phyloP scores from a whole-genome alignment of 1,140 invertebrate genomes.

The Pomacea maculata region DNA sequence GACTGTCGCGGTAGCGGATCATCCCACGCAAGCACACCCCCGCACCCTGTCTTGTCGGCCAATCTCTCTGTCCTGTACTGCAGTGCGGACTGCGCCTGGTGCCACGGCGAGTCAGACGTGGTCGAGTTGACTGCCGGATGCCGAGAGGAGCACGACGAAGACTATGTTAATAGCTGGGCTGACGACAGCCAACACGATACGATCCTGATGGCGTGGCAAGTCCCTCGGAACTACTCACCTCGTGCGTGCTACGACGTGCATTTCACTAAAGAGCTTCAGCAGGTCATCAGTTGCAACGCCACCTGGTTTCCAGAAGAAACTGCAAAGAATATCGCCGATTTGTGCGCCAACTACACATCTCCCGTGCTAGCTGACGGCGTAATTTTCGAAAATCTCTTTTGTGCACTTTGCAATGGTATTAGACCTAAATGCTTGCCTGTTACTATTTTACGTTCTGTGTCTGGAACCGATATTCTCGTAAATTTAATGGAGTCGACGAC shows the following conservation, averaged over 20 bases:
- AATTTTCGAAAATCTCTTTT: slow-evolving; percentile 7
- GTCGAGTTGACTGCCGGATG: background rate
- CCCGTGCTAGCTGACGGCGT: background rate
- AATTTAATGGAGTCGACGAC: background rate
- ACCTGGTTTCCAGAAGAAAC: background rate
- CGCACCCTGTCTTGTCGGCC: background rate
- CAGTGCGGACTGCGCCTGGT: background rate
- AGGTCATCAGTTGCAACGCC: background rate
- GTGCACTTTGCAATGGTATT: slow-evolving; percentile 2
- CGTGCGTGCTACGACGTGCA: background rate
- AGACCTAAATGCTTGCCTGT: background rate
- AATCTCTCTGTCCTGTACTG: slow-evolving; percentile 3
- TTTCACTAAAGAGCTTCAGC: background rate
- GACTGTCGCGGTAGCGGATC: background rate
- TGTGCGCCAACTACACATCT: slow-evolving; percentile 5
- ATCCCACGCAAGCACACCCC: background rate
- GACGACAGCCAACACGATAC: too few species aligned
- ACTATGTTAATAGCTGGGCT: background rate
- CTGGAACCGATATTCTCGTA: background rate
- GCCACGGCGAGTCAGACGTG: slow-evolving; percentile 1
- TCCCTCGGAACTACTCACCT: background rate
- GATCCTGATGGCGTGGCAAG: background rate
- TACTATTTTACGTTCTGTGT: too few species aligned
- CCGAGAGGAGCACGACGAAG: too few species aligned
- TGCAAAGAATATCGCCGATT: background rate